These are phyloP conservation scores for Corvus moneduloides DNA, from an alignment of 2,113 vertebrate species.

Conservation along the genomic window DNA sequence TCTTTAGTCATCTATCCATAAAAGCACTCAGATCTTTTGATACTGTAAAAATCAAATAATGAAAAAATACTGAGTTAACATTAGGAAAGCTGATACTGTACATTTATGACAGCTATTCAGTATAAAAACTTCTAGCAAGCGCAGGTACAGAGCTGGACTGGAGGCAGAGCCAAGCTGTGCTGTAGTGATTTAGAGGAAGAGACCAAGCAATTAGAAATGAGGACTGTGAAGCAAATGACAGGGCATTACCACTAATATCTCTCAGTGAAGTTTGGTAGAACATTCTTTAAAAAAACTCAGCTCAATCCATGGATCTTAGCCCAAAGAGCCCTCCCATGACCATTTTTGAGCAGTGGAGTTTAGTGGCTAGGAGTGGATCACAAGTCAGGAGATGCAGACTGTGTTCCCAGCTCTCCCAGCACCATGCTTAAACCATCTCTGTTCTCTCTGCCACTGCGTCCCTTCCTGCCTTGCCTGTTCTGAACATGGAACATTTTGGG, in stretches of 20 bases:
- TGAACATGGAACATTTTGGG: not conserved
- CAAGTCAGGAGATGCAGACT: not conserved
- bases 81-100: not conserved
- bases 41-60: slow-evolving; percentile 5
- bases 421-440: not conserved
- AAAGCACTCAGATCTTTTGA: not conserved
- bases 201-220: not conserved
- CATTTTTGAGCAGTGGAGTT: fast-evolving
- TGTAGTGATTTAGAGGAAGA: not conserved
- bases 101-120: not conserved
- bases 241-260: not conserved
- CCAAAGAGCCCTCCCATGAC: not conserved
- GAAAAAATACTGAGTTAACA: slow-evolving; percentile 7
- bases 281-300: not conserved
- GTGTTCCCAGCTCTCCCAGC: not conserved
- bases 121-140: not conserved
- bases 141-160: not conserved
- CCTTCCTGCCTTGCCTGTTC: not conserved
- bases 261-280: not conserved
- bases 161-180: not conserved
- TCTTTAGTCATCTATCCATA: not conserved
- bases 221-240: not conserved
- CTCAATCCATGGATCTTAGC: not conserved
- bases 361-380: not conserved
- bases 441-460: not conserved